phyloP scores from a whole-genome alignment of 2,888 invertebrate genomes.

The Epinotia brunnichana region DNA sequence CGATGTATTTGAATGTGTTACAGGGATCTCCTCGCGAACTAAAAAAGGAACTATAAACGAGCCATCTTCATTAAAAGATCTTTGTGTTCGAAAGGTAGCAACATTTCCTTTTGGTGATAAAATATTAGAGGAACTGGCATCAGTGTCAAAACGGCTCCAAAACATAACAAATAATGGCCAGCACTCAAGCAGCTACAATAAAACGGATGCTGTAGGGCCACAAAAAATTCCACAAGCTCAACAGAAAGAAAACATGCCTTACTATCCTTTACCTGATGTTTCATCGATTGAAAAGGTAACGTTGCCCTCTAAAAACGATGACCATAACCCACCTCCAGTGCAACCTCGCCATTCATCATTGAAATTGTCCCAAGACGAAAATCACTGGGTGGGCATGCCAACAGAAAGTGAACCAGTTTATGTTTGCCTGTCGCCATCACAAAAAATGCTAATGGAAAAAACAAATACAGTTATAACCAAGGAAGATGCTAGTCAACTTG shows the following conservation, averaged over 20 bases:
- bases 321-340: slow-evolving; percentile 70
- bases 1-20: slow-evolving; percentile 75
- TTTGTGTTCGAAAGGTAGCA: slow-evolving; percentile 86
- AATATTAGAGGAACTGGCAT: slow-evolving; percentile 87
- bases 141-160: slow-evolving; percentile 83
- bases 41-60: slow-evolving; percentile 50
- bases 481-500: slow-evolving; percentile 84
- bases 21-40: slow-evolving; percentile 59
- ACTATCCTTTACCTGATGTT: slow-evolving; percentile 74
- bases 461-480: slow-evolving; percentile 76
- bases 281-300: slow-evolving; percentile 75
- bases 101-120: slow-evolving; percentile 88
- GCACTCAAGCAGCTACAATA: slow-evolving; percentile 45
- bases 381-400: slow-evolving; percentile 85
- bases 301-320: slow-evolving; percentile 57
- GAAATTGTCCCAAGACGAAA: slow-evolving; percentile 70
- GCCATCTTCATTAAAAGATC: slow-evolving; percentile 84
- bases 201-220: slow-evolving; percentile 43
- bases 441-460: slow-evolving; percentile 84
- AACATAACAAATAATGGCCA: slow-evolving; percentile 62
- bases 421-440: slow-evolving; percentile 89
- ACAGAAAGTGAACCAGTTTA: slow-evolving; percentile 85
- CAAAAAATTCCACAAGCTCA: slow-evolving; percentile 40
- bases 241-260: slow-evolving; percentile 67
- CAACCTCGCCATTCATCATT: slow-evolving; percentile 75